phyloP scores from a whole-genome alignment of 2,888 invertebrate species.

The Punctoribates punctum region DNA sequence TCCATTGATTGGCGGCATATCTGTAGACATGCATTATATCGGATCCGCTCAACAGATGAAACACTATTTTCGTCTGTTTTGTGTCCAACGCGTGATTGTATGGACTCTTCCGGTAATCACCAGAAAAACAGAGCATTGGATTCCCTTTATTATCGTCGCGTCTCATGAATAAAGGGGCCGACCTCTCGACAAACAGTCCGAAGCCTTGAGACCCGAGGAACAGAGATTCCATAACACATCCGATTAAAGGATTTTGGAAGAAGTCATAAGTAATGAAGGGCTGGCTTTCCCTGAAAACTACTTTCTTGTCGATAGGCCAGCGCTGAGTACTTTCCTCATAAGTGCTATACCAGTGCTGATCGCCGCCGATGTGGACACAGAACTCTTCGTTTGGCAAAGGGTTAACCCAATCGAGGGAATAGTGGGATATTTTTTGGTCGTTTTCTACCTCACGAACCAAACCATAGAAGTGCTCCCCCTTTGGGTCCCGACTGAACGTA shows the following conservation, averaged over 20 bases:
- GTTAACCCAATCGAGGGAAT: background rate
- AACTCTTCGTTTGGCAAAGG: background rate
- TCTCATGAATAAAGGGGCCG: conserved; percentile 67
- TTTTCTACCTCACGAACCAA: background rate
- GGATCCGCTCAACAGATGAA: conserved; percentile 54
- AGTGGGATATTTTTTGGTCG: background rate
- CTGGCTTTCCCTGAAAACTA: conserved; percentile 38
- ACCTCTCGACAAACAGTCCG: conserved; percentile 63
- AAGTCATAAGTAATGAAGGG: conserved; percentile 50
- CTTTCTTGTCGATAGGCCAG: conserved; percentile 53
- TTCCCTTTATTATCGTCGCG: conserved; percentile 57
- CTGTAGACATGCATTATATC: conserved; percentile 64
- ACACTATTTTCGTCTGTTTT: conserved; percentile 55
- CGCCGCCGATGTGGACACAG: background rate
- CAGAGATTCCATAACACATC: conserved; percentile 55
- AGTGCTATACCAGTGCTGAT: conserved; percentile 26
- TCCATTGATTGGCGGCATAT: conserved; percentile 61
- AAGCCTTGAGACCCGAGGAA: conserved; percentile 67
- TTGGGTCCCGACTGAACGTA: background rate
- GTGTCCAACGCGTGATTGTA: conserved; percentile 52
- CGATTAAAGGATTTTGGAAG: conserved; percentile 50
- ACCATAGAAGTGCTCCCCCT: background rate
- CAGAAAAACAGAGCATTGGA: conserved; percentile 59
- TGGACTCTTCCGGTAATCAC: conserved; percentile 59
- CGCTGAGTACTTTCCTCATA: conserved; percentile 49